Evolutionary conservation across 30 jellyfish, hydroid and myxozoan genomes (phyloP).

Genomic region (Clytia hemisphaerica): DNA sequence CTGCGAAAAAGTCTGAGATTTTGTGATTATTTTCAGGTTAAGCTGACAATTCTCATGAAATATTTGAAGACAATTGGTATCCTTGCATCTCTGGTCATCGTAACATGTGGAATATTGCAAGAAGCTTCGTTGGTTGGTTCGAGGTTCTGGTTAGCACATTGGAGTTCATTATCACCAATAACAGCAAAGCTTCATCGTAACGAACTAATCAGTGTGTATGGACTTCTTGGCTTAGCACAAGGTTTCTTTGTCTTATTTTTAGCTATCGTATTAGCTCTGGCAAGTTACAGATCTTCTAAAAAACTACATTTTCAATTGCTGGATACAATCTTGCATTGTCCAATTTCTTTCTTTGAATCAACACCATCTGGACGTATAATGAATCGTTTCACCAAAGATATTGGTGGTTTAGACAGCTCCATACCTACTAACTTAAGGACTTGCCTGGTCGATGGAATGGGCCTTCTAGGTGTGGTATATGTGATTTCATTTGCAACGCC

Average conservation of each 20-base stretch:
- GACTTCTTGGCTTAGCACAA: constrained; percentile 70
- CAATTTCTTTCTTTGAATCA: constrained; percentile 92
- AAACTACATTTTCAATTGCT: constrained; percentile 56
- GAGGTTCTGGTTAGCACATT: constrained; percentile 85
- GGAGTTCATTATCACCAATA: constrained; percentile 54
- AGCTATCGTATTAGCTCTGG: constrained; percentile 44
- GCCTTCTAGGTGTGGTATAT: constrained; percentile 58
- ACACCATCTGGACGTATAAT: constrained; percentile 96
- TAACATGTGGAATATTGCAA: constrained; percentile 31
- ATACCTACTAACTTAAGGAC: constrained; percentile 45
- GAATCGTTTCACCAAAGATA: constrained; percentile 86
- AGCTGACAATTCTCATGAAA: constrained; percentile 48
- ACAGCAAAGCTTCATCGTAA: constrained; percentile 53
- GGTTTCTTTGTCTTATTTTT: constrained; percentile 32
- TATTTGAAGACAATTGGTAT: constrained; percentile 68
- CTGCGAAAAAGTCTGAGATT: too few relatives aligned
- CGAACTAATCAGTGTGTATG: constrained; percentile 57
- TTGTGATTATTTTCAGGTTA: constrained; percentile 68
- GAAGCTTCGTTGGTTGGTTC: constrained; percentile 82
- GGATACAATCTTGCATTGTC: constrained; percentile 58
- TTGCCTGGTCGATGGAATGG: constrained; percentile 40
- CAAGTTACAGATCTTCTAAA: constrained; percentile 56
- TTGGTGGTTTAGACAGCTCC: constrained; percentile 64
- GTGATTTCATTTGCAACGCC: constrained; percentile 78
- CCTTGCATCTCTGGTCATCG: constrained; percentile 10